Percentiles rank a stretch among this genome's conserved stretches.
phyloP scores from a whole-genome alignment of 2,797 vertebrate species.

The Mormyrus proboscirostris region DNA sequence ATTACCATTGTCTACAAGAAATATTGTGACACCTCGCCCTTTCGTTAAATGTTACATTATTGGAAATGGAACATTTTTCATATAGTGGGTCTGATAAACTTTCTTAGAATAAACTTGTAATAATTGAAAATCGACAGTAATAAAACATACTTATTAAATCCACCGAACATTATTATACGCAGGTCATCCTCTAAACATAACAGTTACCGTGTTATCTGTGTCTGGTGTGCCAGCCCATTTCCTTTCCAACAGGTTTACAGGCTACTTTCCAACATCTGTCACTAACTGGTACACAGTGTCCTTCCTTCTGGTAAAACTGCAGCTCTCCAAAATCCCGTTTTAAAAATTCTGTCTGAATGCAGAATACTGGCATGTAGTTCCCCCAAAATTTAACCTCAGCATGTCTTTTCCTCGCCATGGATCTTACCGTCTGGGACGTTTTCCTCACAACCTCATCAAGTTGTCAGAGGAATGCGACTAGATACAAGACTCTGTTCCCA shows the following conservation, averaged over 20 bases:
- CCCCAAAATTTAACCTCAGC: not conserved
- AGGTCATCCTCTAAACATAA: conserved; percentile 18
- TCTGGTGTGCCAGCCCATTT: not conserved
- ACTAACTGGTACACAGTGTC: not conserved
- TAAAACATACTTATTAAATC: not conserved
- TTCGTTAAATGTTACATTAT: not conserved
- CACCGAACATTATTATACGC: not conserved
- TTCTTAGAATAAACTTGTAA: not conserved
- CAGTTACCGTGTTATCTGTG: conserved; percentile 5
- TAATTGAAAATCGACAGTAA: not conserved
- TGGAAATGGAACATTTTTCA: not conserved
- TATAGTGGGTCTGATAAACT: not conserved
- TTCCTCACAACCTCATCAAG: conserved; percentile 12
- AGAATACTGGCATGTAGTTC: not conserved
- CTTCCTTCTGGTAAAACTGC: not conserved
- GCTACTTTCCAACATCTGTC: conserved; percentile 14
- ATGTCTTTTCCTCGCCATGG: not conserved
- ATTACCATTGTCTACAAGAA: not conserved
- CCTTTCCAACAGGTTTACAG: not conserved
- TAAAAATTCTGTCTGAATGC: not conserved
- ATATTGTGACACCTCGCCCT: not conserved
- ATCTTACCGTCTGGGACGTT: conserved; percentile 36
- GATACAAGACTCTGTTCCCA: conserved; percentile 12
- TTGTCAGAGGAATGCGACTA: conserved; percentile 6
- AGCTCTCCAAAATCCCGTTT: not conserved